A percentile compares a stretch with the other conserved stretches of the same genome.
These are phyloP conservation scores for Tragelaphus imberbis DNA, from an alignment of 2,113 vertebrate species.

Conservation along the genomic window DNA sequence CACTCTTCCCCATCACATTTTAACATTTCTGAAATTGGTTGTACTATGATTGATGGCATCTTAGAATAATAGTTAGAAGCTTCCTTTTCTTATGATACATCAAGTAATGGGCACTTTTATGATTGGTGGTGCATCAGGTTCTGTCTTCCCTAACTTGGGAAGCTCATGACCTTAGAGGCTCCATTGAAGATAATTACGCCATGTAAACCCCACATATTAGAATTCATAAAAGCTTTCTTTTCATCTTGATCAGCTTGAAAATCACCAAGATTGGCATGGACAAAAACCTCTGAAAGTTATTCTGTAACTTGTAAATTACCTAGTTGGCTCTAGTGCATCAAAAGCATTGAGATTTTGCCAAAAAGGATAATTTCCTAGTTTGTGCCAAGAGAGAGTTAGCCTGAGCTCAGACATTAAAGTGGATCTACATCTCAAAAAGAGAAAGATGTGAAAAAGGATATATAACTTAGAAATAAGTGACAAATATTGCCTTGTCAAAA, in stretches of 20 bases:
- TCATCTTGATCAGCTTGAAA: not conserved
- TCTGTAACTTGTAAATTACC: not conserved
- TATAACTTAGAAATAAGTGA: not conserved
- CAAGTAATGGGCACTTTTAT: not conserved
- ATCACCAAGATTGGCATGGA: not conserved
- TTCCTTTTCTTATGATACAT: conserved; percentile 1
- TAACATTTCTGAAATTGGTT: not conserved
- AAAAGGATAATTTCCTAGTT: not conserved
- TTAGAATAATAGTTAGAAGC: not conserved
- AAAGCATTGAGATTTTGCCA: not conserved
- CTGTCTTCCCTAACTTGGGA: not conserved
- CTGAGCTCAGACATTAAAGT: not conserved
- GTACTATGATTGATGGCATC: not conserved
- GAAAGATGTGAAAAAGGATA: not conserved
- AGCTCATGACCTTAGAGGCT: not conserved
- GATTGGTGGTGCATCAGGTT: not conserved
- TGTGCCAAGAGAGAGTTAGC: not conserved
- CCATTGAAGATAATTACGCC: not conserved
- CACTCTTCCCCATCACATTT: not conserved
- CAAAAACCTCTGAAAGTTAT: not conserved
- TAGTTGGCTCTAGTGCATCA: not conserved
- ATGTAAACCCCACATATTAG: not conserved
- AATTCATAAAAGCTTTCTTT: not conserved
- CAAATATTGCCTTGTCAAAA: not conserved
- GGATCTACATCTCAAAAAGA: not conserved